Evolutionary conservation across 2,888 invertebrate genomes (phyloP).

Genomic region (Aromia moschata): DNA sequence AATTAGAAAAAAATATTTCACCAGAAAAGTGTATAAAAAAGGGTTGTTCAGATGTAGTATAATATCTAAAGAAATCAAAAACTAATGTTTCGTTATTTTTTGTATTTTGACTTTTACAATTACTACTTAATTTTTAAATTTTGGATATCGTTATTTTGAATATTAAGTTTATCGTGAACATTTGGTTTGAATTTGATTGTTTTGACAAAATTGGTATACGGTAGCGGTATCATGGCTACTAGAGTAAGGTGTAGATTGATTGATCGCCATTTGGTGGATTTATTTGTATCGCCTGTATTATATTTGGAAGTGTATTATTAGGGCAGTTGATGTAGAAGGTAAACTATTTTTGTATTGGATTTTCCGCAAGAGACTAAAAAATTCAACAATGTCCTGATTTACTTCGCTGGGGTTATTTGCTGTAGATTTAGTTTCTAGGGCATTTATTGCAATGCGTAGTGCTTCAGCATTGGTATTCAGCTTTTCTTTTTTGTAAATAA

Average conservation of each 20-base stretch:
- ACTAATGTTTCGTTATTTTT: neutral
- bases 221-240: neutral
- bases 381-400: neutral
- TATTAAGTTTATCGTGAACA: neutral
- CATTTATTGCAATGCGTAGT: neutral
- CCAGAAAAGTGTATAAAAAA: neutral
- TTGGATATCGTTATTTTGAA: neutral
- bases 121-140: neutral
- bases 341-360: neutral
- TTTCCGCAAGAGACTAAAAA: neutral
- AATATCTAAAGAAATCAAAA: neutral
- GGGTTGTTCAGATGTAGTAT: neutral
- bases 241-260: neutral
- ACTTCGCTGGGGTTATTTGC: neutral
- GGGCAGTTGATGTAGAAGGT: neutral
- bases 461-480: neutral
- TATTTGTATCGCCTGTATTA: neutral
- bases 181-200: neutral
- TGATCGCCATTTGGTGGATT: neutral
- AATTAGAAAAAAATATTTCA: neutral
- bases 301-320: neutral
- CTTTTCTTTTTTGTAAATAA: neutral
- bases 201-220: neutral
- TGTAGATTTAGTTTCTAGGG: neutral
- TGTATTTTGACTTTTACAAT: neutral